Conservation (phyloP, 2,797 vertebrate genomes). For the Hydrophis major region DNA sequence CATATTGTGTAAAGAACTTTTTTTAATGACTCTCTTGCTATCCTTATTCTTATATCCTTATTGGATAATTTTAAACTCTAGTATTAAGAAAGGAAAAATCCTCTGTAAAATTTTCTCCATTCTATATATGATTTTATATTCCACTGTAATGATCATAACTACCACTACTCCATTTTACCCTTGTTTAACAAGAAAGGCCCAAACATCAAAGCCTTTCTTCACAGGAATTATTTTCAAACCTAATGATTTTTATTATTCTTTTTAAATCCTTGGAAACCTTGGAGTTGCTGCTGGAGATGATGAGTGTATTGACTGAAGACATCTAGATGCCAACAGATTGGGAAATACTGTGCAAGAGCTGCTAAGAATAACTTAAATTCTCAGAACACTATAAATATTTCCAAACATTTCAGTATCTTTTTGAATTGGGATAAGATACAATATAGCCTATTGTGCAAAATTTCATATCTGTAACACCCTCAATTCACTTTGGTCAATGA, state of each 20-base stretch:
- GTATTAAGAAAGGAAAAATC: background rate
- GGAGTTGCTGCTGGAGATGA: background rate
- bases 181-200: background rate
- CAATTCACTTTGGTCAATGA: background rate
- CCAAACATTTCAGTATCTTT: background rate
- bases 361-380: background rate
- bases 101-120: background rate
- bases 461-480: slow-evolving; percentile 10
- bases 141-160: background rate
- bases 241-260: background rate
- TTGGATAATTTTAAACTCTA: background rate
- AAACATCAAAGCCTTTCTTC: background rate
- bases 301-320: background rate
- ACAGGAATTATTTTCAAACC: background rate
- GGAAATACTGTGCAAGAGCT: background rate
- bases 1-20: background rate
- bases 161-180: background rate
- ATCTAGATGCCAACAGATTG: background rate
- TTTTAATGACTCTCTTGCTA: background rate
- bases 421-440: slow-evolving; percentile 27
- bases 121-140: background rate
- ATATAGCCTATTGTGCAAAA: background rate
- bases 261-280: background rate
- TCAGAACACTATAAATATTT: background rate
- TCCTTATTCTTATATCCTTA: background rate